Evolutionary conservation across 2,888 invertebrate species (phyloP).

Genomic region (Habroteleia sp.): DNA sequence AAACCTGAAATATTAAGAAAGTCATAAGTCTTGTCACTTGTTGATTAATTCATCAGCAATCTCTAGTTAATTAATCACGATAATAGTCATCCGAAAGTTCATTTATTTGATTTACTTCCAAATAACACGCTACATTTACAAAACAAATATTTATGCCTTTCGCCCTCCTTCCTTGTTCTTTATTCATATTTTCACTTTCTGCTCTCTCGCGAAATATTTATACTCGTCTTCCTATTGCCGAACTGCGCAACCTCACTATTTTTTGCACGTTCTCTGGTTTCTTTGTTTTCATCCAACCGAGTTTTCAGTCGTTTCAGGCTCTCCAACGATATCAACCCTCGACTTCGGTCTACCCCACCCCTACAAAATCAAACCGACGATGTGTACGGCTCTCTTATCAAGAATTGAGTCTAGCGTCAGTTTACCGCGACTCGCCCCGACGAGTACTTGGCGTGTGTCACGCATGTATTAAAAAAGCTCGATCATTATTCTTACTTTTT

Average conservation of each 20-base stretch:
- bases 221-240: neutral
- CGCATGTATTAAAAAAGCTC: constrained; percentile 12
- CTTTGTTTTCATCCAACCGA: constrained; percentile 26
- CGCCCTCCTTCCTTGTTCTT: constrained; percentile 20
- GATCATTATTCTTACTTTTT: neutral
- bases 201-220: neutral
- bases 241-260: constrained; percentile 21
- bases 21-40: too few species aligned
- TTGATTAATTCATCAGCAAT: too few species aligned
- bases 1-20: too few species aligned
- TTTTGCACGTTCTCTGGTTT: constrained; percentile 24
- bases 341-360: constrained; percentile 70
- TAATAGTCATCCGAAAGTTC: too few species aligned
- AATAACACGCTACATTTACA: too few species aligned
- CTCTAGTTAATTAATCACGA: too few species aligned
- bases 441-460: constrained; percentile 44
- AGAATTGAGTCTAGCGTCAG: constrained; percentile 61
- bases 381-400: constrained; percentile 46
- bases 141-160: constrained; percentile 6
- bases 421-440: constrained; percentile 68
- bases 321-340: constrained; percentile 65
- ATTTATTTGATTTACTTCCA: too few species aligned
- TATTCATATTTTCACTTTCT: constrained; percentile 22
- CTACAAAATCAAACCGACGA: constrained; percentile 38
- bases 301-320: constrained; percentile 40